Evolutionary conservation across 1,140 invertebrate species (phyloP), one percentile per base, ranked within the genome.

Genomic region (Radopholus similis): DNA sequence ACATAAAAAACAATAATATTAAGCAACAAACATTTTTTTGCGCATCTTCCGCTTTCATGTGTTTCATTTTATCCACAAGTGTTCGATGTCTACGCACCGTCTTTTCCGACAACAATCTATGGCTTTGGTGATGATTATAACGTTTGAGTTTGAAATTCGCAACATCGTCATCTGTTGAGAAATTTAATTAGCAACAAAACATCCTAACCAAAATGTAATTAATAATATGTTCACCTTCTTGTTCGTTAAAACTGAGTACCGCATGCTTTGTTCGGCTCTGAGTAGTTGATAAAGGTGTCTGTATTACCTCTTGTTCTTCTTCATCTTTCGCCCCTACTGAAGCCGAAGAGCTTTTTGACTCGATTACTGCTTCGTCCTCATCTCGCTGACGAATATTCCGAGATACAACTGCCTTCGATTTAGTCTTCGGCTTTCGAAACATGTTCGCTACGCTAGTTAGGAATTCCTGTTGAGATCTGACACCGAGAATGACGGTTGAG

Each of bases 391-490:
- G 38, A 11, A 34, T 64, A n/a, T 64, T 64, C n/a, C 58, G 42
- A 13, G 13, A 18, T 13, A 32, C 42, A 26, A n/a, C n/a, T 21
- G 32, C 58, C 23, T 9, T 26, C 15, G 21, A 23, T 34, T 64
- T 64, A 15, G 40, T 42, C 30, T 64, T 64, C 37, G 47, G 34
- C 57, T 65, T 64, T 18, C 63, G 63, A 42, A 64, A 64, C 63
- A 64, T 64, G 37, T 28, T 32, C 21, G 49, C 9, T 21, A 28
- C 30, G 30, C 30, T 40, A 57, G 9, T 57, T 57, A 23, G 55
- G 26, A 56, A 57, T 51, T 11, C 32, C 13, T n/a, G n/a, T n/a
- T n/a, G n/a, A n/a, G n/a, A n/a, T n/a, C n/a, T n/a, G n/a, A n/a
- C n/a, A n/a, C n/a, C n/a, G n/a, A n/a, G n/a, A n/a, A n/a, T n/a